Evolutionary conservation across 2,113 vertebrate genomes (phyloP).

Genomic region (Cyphomyrus discorhynchus): DNA sequence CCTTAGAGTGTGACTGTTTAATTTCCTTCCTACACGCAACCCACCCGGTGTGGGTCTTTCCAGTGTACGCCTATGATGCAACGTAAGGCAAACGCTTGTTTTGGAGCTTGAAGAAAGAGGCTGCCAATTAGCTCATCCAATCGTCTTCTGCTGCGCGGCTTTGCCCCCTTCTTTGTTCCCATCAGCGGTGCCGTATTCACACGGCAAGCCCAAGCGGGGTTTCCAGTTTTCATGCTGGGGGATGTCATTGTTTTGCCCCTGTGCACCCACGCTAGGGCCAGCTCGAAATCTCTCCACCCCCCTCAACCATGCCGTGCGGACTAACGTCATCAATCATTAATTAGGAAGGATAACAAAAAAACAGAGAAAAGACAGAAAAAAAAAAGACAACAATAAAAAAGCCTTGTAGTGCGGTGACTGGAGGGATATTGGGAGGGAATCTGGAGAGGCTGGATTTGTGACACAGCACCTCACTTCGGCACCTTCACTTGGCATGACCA

Average conservation of each 20-base stretch:
- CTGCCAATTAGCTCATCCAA: background rate
- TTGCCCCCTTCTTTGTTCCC: conserved; percentile 23
- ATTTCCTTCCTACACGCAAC: background rate
- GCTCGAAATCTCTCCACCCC: too few species aligned
- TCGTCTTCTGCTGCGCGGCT: background rate
- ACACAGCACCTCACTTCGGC: background rate
- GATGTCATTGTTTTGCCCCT: background rate
- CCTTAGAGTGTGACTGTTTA: background rate
- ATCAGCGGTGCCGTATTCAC: background rate
- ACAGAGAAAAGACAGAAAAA: background rate
- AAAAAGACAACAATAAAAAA: background rate
- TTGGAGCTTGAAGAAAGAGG: background rate
- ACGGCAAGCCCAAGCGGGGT: background rate
- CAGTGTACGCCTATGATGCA: background rate
- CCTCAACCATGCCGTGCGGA: background rate
- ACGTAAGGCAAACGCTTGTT: background rate
- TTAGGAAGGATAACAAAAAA: background rate
- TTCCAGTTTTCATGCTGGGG: background rate
- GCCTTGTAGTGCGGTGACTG: background rate
- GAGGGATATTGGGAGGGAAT: background rate
- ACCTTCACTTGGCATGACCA: background rate
- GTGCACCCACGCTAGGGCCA: background rate
- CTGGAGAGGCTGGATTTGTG: background rate
- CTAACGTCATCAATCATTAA: background rate
- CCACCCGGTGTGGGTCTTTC: background rate